These are phyloP conservation scores for Cosmopolites sordidus DNA, from an alignment of 2,888 invertebrate species.

Conservation along the genomic window DNA sequence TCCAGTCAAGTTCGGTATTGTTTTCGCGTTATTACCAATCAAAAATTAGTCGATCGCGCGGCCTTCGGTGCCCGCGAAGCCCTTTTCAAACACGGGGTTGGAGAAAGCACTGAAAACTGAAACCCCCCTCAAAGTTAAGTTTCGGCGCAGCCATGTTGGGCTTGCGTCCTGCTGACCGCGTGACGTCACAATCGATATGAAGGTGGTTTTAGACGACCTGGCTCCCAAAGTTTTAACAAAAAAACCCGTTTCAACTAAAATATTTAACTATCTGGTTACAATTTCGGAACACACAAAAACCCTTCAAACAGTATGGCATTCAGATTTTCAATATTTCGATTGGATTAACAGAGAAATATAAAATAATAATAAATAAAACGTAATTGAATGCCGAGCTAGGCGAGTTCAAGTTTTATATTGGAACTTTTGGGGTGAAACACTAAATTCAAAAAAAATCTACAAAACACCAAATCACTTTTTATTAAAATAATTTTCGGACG, in stretches of 20 bases:
- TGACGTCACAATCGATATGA: conserved; percentile 48
- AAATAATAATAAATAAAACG: too few relatives aligned
- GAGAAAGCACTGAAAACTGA: conserved; percentile 35
- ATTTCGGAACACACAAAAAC: neutral
- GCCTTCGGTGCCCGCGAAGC: conserved; percentile 31
- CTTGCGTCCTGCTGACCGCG: conserved; percentile 40
- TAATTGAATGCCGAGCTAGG: too few relatives aligned
- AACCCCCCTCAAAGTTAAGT: conserved; percentile 34
- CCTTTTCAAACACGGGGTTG: conserved; percentile 31
- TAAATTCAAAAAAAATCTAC: too few relatives aligned
- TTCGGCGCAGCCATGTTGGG: conserved; percentile 43
- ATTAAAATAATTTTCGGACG: too few relatives aligned
- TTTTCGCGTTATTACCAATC: neutral
- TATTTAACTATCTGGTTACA: conserved; percentile 10
- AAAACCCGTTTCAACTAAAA: conserved; percentile 10
- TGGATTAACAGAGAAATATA: too few relatives aligned
- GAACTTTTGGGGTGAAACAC: too few relatives aligned
- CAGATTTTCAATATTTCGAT: too few relatives aligned
- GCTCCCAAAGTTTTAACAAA: conserved; percentile 12
- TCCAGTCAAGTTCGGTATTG: too few relatives aligned
- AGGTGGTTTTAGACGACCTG: conserved; percentile 27
- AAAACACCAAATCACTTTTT: too few relatives aligned
- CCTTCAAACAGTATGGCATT: too few relatives aligned
- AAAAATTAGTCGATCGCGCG: conserved; percentile 23
- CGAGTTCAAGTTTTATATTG: too few relatives aligned